Conservation (phyloP, 1,140 invertebrate genomes). For the Tetraneura akinire region DNA sequence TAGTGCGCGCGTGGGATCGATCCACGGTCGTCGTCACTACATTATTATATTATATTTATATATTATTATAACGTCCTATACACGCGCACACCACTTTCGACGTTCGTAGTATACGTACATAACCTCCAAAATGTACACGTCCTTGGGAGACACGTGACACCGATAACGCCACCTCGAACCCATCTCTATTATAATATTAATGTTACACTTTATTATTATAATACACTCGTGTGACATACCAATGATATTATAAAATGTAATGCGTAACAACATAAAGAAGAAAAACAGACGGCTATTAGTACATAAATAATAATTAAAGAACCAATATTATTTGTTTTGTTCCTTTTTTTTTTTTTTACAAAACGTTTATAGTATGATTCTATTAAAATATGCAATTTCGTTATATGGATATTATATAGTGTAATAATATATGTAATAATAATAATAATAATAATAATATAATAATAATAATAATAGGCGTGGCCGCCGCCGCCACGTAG, state of each 20-base stretch:
- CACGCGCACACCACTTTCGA: constrained; percentile 21
- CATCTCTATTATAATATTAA: not conserved
- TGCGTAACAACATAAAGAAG: not conserved
- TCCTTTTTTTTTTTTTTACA: not conserved
- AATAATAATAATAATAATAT: constrained; percentile 16
- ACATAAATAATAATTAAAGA: constrained; percentile 10
- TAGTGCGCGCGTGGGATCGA: constrained; percentile 20
- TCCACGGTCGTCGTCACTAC: not conserved
- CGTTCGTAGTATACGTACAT: constrained; percentile 28
- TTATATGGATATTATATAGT: constrained; percentile 14
- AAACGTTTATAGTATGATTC: constrained; percentile 22
- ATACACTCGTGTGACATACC: not conserved
- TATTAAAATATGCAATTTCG: not conserved
- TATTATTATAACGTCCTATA: not conserved
- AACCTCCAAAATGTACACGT: constrained; percentile 39
- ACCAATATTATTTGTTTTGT: not conserved
- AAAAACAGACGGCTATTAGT: not conserved
- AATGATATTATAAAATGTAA: not conserved
- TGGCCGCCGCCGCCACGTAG: not conserved
- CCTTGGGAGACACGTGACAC: constrained; percentile 38
- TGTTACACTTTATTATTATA: too few relatives aligned
- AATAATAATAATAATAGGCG: not conserved
- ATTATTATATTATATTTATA: too few relatives aligned
- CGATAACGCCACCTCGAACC: not conserved
- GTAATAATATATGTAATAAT: not conserved